Base-by-base conservation (phyloP, 1,140 invertebrate species). In the Centruroides vittatus region DNA sequence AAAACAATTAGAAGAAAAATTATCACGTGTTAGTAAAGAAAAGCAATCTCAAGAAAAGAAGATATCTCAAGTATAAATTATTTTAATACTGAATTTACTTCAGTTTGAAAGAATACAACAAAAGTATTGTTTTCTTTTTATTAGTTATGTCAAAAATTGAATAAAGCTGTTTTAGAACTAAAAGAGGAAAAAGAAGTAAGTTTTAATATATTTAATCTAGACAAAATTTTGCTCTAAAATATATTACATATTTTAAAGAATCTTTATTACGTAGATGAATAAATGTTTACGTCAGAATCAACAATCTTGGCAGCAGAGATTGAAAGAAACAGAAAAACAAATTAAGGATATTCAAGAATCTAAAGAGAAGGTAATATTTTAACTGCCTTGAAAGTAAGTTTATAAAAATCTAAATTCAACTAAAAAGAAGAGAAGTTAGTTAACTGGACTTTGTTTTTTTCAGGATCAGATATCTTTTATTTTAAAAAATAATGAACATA, bases 221-320 rank as follows among this genome's bases (percentile, higher is more conserved):
- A n/a, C 9, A 49, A n/a, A 13, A 49, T 58, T 51, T 34, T 55
- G 13, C 9, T 53, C 3, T 3, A 12, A n/a, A n/a, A n/a, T 47
- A 47, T 8, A n/a, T 35, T n/a, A 2, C 3, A 90, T 94, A 71
- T 79, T 81, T 60, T 81, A 86, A 71, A 70, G 91, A 70, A 80
- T 48, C 34, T 12, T 49, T 59, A 8, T 58, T 35, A 35, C 23
- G 6, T 49, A 65, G 63, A 59, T 65, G 51, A 68, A 88, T 71
- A 82, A 84, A 65, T 82, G 85, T 35, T 73, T 95, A 63, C 78
- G 82, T 60, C 75, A 80, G 58, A 90, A 91, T 73, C 89, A 94
- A 73, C 75, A 81, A 47, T 77, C 80, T 41, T 92, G 86, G 84
- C 83, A 89, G 69, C 73, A 78, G 12, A 81, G 83, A 67, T 78